phyloP scores from a whole-genome alignment of 2,888 invertebrate species.

The Pseudolycoriella hygida region DNA sequence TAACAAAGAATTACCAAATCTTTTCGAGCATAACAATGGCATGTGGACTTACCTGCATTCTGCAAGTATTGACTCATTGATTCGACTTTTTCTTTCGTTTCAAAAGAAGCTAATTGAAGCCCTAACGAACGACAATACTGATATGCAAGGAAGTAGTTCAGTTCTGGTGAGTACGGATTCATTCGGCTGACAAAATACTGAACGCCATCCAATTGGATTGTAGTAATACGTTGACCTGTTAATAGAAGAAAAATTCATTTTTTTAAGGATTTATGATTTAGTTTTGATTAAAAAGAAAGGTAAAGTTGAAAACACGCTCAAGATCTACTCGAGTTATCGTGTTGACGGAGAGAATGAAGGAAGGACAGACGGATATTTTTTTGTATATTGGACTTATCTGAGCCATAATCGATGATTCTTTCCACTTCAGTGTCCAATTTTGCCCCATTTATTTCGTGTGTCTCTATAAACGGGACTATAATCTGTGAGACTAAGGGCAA shows the following conservation, averaged over 20 bases:
- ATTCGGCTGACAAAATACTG: conserved; percentile 74
- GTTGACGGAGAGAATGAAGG: too few species aligned
- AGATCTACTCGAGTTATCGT: too few species aligned
- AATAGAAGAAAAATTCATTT: conserved; percentile 22
- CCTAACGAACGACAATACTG: conserved; percentile 77
- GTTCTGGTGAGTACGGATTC: conserved; percentile 73
- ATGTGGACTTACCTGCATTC: conserved; percentile 51
- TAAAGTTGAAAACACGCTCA: too few species aligned
- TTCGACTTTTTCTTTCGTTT: conserved; percentile 73
- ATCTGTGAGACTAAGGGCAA: too few species aligned
- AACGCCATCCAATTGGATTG: conserved; percentile 68
- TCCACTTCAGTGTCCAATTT: too few species aligned
- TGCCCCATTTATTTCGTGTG: too few species aligned
- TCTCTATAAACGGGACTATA: too few species aligned
- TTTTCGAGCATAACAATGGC: too few species aligned
- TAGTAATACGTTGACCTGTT: conserved; percentile 67
- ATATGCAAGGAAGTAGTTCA: conserved; percentile 74
- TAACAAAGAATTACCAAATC: background rate
- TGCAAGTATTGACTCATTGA: conserved; percentile 66
- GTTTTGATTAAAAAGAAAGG: background rate
- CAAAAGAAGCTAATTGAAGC: conserved; percentile 67
- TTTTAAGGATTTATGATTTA: background rate
- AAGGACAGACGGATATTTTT: too few species aligned
- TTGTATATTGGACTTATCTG: too few species aligned
- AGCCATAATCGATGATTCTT: too few species aligned